phyloP scores from a whole-genome alignment of 2,888 invertebrate genomes.

The Scotopteryx bipunctaria region DNA sequence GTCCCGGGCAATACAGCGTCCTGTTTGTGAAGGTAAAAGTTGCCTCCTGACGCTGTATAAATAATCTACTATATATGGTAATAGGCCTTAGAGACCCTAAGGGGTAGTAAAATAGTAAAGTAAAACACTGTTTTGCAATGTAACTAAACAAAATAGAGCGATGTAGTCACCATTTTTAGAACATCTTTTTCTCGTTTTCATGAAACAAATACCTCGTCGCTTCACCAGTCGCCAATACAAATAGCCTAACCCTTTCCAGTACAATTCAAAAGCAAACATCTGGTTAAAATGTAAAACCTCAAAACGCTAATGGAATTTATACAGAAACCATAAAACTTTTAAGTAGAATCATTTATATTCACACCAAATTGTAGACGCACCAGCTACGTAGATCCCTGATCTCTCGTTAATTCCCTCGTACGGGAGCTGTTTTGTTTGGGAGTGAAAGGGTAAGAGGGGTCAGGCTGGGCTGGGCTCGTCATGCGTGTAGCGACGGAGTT shows the following conservation, averaged over 20 bases:
- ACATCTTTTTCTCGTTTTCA: no score
- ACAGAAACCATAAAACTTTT: constrained; percentile 75
- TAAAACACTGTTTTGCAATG: no score
- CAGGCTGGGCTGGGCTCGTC: constrained; percentile 50
- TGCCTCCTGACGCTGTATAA: no score
- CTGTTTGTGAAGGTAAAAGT: no score
- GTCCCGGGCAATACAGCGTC: no score
- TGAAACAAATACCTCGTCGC: no score
- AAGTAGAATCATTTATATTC: constrained; percentile 76
- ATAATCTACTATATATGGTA: no score
- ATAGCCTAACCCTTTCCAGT: constrained; percentile 6
- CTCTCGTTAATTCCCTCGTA: constrained; percentile 34
- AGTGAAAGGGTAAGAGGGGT: constrained; percentile 37
- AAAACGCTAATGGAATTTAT: constrained; percentile 75
- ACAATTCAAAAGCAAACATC: constrained; percentile 54
- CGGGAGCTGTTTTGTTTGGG: constrained; percentile 14
- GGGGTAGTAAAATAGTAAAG: no score
- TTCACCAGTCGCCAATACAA: neutral
- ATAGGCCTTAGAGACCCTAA: no score
- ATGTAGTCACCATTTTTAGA: no score
- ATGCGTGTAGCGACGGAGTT: constrained; percentile 60
- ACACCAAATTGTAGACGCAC: constrained; percentile 56
- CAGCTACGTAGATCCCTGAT: constrained; percentile 46
- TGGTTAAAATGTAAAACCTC: constrained; percentile 73
- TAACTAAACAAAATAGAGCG: no score